phyloP scores from a whole-genome alignment of 2,888 invertebrate species.

The Cetonia aurata region DNA sequence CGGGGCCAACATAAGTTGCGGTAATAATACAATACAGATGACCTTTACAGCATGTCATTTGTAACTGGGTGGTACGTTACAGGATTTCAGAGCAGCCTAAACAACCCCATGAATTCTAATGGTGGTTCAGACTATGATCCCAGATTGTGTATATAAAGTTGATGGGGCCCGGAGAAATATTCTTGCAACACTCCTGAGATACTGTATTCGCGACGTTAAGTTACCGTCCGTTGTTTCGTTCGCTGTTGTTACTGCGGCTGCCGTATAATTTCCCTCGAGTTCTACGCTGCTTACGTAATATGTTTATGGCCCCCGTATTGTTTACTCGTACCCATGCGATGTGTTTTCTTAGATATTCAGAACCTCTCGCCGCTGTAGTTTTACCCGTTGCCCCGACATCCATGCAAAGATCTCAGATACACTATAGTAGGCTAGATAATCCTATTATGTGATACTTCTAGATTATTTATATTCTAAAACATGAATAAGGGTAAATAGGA shows the following conservation, averaged over 20 bases:
- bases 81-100: constrained; percentile 48
- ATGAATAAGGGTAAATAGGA: not conserved
- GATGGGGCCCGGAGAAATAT: constrained; percentile 55
- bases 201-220: constrained; percentile 47
- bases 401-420: constrained; percentile 5
- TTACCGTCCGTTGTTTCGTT: constrained; percentile 15
- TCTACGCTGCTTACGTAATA: constrained; percentile 66
- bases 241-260: constrained; percentile 20
- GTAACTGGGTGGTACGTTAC: constrained; percentile 22
- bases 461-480: not conserved
- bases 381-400: constrained; percentile 6
- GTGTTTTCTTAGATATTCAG: constrained; percentile 28
- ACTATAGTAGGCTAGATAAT: not conserved
- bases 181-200: constrained; percentile 59
- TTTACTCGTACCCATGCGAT: constrained; percentile 35
- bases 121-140: constrained; percentile 44
- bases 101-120: constrained; percentile 56
- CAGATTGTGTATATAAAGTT: constrained; percentile 55
- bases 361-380: constrained; percentile 9
- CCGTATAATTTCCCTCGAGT: constrained; percentile 65
- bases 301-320: constrained; percentile 59
- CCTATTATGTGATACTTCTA: too few relatives aligned
- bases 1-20: not conserved
- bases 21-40: not conserved
- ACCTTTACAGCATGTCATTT: constrained; percentile 10